Evolutionary conservation across 2,888 invertebrate species (phyloP), one percentile per base, ranked within the genome.

Genomic region (Eulithis prunata): DNA sequence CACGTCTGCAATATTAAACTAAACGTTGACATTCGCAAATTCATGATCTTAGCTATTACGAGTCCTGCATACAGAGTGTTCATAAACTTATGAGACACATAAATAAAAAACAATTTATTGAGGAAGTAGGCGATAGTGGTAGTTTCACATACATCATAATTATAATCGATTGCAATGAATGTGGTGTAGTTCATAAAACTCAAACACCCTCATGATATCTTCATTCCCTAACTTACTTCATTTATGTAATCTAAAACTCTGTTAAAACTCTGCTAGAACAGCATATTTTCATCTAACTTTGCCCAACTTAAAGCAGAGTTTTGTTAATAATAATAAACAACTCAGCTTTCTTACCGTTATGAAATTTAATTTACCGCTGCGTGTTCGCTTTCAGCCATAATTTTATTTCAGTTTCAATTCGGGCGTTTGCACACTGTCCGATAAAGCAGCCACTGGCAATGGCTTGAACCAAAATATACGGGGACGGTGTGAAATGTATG

Each of bases 41-140:
- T 68, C 71, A 68, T 64, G 62, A 68, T 64, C 51, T 71, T 71
- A 64, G 69, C 68, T 67, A 60, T 43, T 49, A 47, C 62, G 57
- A 21, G 32, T 57, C 61, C 62, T 65, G 73, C 68, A 73, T 73
- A 70, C 69, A 66, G 46, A 69, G 66, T 64, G 67, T 62, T 58
- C 64, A 57, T 32, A 55, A 70, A 70, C 58, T 69, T 65, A 65
- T 62, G 60, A 60, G 53, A 56, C 62, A 57, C 55, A 57, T 65
- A 65, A 71, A 72, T 74, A 69, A 64, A 62, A 54, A 63, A 60
- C 70, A 73, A 72, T 71, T 75, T 75, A 71, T 73, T 57, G 71
- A 70, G 71, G 74, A 75, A 71, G 70, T 59, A 60, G 57, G 56
- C 49, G 14, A 64, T 56, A 58, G 46, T 32, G 32, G 32, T 32